phyloP scores from a whole-genome alignment of 2,797 vertebrate species.

The Scarus forsteni region DNA sequence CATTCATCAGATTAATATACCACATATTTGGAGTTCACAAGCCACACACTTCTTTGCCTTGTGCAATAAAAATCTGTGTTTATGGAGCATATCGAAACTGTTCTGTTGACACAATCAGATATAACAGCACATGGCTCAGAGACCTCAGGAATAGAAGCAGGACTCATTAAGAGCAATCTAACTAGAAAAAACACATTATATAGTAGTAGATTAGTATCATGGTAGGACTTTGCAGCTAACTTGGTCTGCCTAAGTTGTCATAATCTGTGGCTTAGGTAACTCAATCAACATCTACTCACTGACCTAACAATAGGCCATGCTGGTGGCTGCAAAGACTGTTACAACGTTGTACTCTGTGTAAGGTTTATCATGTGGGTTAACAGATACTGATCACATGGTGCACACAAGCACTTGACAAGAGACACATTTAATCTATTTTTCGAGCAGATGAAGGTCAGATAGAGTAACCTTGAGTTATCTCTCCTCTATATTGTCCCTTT shows the following conservation, averaged over 20 bases:
- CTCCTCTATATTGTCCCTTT: slow-evolving; percentile 34
- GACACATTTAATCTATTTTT: slow-evolving; percentile 38
- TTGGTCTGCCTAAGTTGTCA: slow-evolving; percentile 16
- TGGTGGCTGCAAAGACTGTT: background rate
- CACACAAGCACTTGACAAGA: slow-evolving; percentile 48
- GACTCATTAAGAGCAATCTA: background rate
- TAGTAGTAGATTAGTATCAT: background rate
- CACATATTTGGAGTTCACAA: slow-evolving; percentile 6
- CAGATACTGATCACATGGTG: slow-evolving; percentile 7
- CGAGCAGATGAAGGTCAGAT: slow-evolving; percentile 19
- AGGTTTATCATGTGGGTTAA: slow-evolving; percentile 33
- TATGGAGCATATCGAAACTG: slow-evolving; percentile 26
- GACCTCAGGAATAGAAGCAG: slow-evolving; percentile 2
- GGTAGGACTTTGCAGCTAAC: slow-evolving; percentile 9
- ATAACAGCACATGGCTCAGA: background rate
- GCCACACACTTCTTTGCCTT: slow-evolving; percentile 20
- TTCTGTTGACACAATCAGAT: slow-evolving; percentile 28
- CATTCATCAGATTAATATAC: slow-evolving; percentile 42
- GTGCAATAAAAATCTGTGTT: slow-evolving; percentile 11
- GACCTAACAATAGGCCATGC: slow-evolving; percentile 25
- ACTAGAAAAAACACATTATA: background rate
- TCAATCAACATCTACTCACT: slow-evolving; percentile 6
- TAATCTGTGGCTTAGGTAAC: slow-evolving; percentile 38
- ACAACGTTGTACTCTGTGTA: background rate
- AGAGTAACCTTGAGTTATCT: slow-evolving; percentile 34